Evolutionary conservation across 2,113 vertebrate genomes (phyloP).

Genomic region (Sisor rabdophorus): DNA sequence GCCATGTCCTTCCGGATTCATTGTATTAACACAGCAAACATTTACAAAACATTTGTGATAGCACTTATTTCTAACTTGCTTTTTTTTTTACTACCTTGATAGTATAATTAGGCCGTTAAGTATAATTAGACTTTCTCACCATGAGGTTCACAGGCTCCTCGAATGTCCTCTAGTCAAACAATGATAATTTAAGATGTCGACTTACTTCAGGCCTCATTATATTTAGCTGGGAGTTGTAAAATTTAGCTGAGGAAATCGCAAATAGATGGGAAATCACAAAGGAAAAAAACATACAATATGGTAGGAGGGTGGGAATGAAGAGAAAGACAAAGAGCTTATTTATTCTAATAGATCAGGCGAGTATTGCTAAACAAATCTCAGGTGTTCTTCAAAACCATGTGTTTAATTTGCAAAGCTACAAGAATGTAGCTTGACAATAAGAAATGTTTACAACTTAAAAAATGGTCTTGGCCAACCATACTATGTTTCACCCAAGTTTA

Average conservation of each 20-base stretch:
- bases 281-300: slow-evolving; percentile 53
- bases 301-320: slow-evolving; percentile 37
- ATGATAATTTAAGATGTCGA: slow-evolving; percentile 48
- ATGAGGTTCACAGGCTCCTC: slow-evolving; percentile 59
- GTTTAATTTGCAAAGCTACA: not conserved
- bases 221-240: slow-evolving; percentile 44
- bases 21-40: slow-evolving; percentile 32
- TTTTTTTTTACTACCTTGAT: not conserved
- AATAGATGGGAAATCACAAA: slow-evolving; percentile 53
- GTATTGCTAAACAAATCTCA: not conserved
- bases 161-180: slow-evolving; percentile 55
- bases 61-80: slow-evolving; percentile 1
- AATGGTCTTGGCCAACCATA: not conserved
- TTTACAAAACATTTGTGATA: not conserved
- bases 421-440: no score
- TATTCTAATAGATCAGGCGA: not conserved
- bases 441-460: not conserved
- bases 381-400: slow-evolving; percentile 5
- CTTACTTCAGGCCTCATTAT: slow-evolving; percentile 50
- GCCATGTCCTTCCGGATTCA: slow-evolving; percentile 24
- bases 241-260: slow-evolving; percentile 36
- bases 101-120: slow-evolving; percentile 4
- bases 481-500: slow-evolving; percentile 1
- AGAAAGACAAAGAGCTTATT: slow-evolving; percentile 39
- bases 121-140: slow-evolving; percentile 4